A percentile compares a stretch with the other conserved stretches of the same genome.
Conservation (phyloP, 1,140 invertebrate genomes). For the Paraescarpia echinospica region DNA sequence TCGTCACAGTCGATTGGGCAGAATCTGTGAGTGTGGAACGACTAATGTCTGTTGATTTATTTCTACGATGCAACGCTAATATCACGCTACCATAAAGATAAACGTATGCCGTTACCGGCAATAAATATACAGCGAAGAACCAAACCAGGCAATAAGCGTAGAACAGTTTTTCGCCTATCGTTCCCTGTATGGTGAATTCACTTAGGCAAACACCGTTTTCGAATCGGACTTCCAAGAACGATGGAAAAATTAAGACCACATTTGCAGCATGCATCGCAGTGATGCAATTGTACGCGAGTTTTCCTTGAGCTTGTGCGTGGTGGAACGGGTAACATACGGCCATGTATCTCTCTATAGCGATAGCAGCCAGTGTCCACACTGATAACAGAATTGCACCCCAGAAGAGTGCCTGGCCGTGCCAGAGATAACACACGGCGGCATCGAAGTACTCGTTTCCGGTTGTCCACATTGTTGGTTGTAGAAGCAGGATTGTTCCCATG, state of each 20-base stretch:
- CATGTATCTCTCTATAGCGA: slow-evolving; percentile 17
- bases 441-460: slow-evolving; percentile 15
- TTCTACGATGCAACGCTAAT: too few species aligned
- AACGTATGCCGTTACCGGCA: neutral
- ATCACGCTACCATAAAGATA: neutral
- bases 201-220: neutral
- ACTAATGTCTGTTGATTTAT: too few species aligned
- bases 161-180: neutral
- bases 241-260: neutral
- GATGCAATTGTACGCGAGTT: neutral
- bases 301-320: neutral
- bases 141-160: neutral
- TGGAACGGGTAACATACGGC: slow-evolving; percentile 10
- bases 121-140: neutral
- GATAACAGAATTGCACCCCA: slow-evolving; percentile 14
- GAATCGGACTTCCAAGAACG: neutral
- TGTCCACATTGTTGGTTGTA: slow-evolving; percentile 14
- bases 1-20: too few species aligned
- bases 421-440: slow-evolving; percentile 14
- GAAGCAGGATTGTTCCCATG: slow-evolving; percentile 17
- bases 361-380: neutral
- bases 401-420: slow-evolving; percentile 23
- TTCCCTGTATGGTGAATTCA: neutral
- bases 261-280: neutral
- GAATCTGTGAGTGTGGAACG: too few species aligned